Evolutionary conservation across 2,888 invertebrate species (phyloP), one percentile per base, ranked within the genome.

Genomic region (Apodemia duryi): DNA sequence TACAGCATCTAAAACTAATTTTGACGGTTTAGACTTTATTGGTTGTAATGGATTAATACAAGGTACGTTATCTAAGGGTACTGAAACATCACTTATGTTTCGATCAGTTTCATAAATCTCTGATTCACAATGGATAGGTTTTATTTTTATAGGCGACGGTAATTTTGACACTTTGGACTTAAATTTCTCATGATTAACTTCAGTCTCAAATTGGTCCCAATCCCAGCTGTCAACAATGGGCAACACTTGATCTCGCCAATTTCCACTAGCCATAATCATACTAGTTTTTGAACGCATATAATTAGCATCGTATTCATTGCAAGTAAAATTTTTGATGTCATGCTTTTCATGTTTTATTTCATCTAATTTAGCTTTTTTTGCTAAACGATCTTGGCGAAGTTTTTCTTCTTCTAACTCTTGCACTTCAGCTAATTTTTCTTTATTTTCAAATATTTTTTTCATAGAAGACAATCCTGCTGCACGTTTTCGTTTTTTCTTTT

Each of bases 371-470:
- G 88, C 87, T 77, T 88, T 91, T 70, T 88, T 90, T 43, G 86
- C 79, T 66, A 81, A 75, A 41, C 89, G 78, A 61, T 82, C 88
- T 71, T 83, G 79, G 60, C 88, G 88, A 73, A 84, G 81, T 73
- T 89, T 92, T 73, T 92, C 84, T 80, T 94, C 94, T 77, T 95
- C 94, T 67, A 92, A 77, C 70, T 93, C 92, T 74, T 91, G 84
- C 28, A 92, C 92, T 75, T 95, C 95, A 2, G 94, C 95, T 51
- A 94, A 88, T 71, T 91, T 93, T 79, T 96, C 95, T 81, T 96
- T 96, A 64, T 95, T 95, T 85, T 96, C 96, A 81, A 96, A 96
- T 74, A 96, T 94, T 86, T 95, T 95, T 72, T 94, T 94, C 82
- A 94, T 93, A 63, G 93, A 92, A 63, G 93, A 94, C 32, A 95